These are phyloP conservation scores for Pammene fasciana DNA, from an alignment of 2,888 invertebrate species.

Conservation along the genomic window DNA sequence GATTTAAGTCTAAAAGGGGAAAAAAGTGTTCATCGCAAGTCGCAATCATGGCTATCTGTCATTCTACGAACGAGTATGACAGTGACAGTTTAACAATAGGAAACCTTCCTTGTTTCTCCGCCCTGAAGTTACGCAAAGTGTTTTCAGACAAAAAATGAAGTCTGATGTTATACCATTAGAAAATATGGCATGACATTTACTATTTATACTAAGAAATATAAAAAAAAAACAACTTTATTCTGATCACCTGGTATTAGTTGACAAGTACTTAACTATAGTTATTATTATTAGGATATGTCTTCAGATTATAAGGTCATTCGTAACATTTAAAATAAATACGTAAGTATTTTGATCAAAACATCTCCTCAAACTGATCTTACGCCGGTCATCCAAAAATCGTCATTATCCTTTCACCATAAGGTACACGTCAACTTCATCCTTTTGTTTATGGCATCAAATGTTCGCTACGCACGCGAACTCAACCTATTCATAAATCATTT, in stretches of 20 bases:
- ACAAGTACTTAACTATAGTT: too few species aligned
- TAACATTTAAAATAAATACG: neutral
- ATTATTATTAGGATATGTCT: too few species aligned
- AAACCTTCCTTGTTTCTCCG: neutral
- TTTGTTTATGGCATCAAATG: neutral
- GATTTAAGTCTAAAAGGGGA: neutral
- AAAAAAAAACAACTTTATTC: too few species aligned
- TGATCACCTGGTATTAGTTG: too few species aligned
- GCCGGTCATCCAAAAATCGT: neutral
- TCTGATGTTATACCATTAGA: too few species aligned
- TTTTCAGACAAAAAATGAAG: neutral
- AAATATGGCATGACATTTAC: too few species aligned
- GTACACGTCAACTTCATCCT: neutral
- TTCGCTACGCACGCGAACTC: conserved; percentile 5
- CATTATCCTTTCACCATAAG: neutral
- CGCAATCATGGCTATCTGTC: neutral
- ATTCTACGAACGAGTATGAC: neutral
- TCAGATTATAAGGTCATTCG: neutral
- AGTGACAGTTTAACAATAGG: conserved; percentile 15
- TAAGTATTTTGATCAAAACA: too few species aligned
- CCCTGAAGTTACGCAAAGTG: neutral
- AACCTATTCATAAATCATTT: neutral
- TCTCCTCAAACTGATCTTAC: neutral
- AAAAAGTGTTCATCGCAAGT: neutral
- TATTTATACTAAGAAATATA: too few species aligned